Evolutionary conservation across 2,888 invertebrate genomes (phyloP).

Genomic region (Leistus spinibarbis): DNA sequence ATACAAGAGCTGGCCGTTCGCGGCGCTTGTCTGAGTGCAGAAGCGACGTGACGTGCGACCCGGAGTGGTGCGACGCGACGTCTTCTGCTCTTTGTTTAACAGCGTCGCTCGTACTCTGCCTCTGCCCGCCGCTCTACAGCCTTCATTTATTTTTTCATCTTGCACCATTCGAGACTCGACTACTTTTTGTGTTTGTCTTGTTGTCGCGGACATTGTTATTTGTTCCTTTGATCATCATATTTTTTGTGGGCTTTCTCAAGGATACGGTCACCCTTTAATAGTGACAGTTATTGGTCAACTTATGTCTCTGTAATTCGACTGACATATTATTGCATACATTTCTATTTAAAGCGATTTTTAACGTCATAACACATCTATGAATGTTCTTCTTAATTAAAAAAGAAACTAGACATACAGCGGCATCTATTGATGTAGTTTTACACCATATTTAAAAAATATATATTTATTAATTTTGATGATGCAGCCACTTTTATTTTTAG

Average conservation of each 20-base stretch:
- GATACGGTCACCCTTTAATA: not conserved
- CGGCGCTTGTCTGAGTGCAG: slow-evolving; percentile 11
- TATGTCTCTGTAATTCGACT: not conserved
- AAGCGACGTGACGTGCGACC: slow-evolving; percentile 11
- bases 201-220: slow-evolving; percentile 34
- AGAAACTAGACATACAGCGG: too few species aligned
- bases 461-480: too few species aligned
- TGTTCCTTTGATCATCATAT: slow-evolving; percentile 31
- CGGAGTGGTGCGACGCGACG: not conserved
- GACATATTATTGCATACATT: too few species aligned
- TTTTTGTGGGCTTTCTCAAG: not conserved
- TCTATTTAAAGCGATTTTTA: too few species aligned
- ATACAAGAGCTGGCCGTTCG: slow-evolving; percentile 48
- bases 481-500: too few species aligned
- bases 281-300: not conserved
- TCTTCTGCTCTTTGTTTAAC: slow-evolving; percentile 12
- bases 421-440: too few species aligned
- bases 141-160: slow-evolving; percentile 15
- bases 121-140: not conserved
- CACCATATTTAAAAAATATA: too few species aligned
- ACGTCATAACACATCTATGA: too few species aligned
- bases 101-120: slow-evolving; percentile 8
- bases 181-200: slow-evolving; percentile 3
- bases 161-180: not conserved
- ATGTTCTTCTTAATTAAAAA: too few species aligned